These are phyloP conservation scores for Rhagoletis pomonella DNA, from an alignment of 1,140 invertebrate species.

Conservation along the genomic window DNA sequence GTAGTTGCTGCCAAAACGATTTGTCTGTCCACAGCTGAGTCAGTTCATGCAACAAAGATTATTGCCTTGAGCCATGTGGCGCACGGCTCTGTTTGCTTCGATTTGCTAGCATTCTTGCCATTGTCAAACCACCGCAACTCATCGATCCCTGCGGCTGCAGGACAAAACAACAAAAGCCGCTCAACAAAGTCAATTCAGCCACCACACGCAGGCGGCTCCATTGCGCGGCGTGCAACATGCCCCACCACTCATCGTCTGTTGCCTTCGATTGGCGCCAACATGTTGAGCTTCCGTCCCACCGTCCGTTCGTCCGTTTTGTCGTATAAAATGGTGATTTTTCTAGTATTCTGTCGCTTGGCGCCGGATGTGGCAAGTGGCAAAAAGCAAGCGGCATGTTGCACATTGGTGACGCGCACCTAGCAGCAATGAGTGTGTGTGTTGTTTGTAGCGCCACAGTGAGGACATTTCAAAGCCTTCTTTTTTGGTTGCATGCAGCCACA, in stretches of 20 bases:
- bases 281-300: conserved; percentile 18
- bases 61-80: background rate
- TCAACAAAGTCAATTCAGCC: conserved; percentile 3
- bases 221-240: background rate
- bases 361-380: background rate
- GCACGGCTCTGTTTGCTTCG: background rate
- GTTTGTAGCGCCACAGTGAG: background rate
- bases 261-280: background rate
- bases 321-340: conserved; percentile 45
- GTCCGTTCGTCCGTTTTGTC: background rate
- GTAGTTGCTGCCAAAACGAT: too few relatives aligned
- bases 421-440: background rate
- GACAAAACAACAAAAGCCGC: conserved; percentile 6
- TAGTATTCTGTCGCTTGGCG: background rate
- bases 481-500: conserved; percentile 10
- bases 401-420: background rate
- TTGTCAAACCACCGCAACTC: background rate
- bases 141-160: background rate
- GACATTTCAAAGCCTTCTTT: background rate
- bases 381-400: background rate
- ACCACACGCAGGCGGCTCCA: background rate
- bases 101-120: background rate
- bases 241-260: background rate
- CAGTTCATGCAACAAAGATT: background rate
- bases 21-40: background rate